Conservation (phyloP, 2,113 vertebrate species). For the Saccopteryx leptura region DNA sequence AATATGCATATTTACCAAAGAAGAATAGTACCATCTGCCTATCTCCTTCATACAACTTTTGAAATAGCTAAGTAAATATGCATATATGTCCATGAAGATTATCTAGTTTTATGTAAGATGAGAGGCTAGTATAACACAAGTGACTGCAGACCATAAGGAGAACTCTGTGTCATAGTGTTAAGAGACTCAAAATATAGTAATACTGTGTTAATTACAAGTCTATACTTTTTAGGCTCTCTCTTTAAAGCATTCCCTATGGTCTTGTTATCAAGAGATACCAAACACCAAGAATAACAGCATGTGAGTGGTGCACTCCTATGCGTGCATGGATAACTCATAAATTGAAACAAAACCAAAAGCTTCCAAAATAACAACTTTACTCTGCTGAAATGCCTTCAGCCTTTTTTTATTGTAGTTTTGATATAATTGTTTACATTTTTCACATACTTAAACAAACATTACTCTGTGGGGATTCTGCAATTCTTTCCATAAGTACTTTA, state of each 20-base stretch:
- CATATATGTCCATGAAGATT: background rate
- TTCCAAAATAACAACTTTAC: conserved; percentile 34
- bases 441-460: background rate
- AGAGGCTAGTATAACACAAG: background rate
- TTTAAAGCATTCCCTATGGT: conserved; percentile 28
- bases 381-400: background rate
- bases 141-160: background rate
- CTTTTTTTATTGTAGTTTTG: background rate
- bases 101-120: background rate
- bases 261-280: conserved; percentile 17
- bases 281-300: background rate
- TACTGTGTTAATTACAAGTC: conserved; percentile 4
- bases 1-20: background rate
- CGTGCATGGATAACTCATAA: conserved; percentile 19
- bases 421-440: conserved; percentile 28
- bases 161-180: background rate
- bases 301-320: background rate
- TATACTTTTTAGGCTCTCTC: conserved; percentile 2
- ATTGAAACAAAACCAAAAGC: conserved; percentile 46
- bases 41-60: background rate
- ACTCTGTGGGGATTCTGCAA: background rate
- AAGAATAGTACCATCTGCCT: background rate
- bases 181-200: conserved; percentile 2
- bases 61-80: background rate
- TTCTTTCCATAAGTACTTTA: background rate